These are phyloP conservation scores for Leptinotarsa rubiginosa DNA, from an alignment of 2,888 invertebrate genomes.

Conservation along the genomic window DNA sequence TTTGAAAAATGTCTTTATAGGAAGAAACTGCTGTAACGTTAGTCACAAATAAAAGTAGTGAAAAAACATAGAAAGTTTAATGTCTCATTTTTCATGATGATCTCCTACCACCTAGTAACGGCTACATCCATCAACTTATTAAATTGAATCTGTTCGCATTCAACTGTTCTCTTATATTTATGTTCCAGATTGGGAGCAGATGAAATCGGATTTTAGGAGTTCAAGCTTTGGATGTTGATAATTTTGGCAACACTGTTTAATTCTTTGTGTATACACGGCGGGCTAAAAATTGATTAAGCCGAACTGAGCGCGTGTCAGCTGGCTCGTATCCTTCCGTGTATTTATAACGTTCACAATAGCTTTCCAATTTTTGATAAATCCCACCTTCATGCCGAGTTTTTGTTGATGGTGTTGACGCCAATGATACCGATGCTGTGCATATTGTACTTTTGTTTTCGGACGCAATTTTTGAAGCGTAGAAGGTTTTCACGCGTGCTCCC, in stretches of 20 bases:
- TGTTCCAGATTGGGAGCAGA: too few relatives aligned
- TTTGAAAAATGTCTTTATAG: too few relatives aligned
- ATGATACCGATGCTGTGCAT: background rate
- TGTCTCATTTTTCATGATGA: too few relatives aligned
- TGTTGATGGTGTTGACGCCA: background rate
- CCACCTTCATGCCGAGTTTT: background rate
- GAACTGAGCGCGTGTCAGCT: slow-evolving; percentile 39
- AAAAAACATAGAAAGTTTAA: too few relatives aligned
- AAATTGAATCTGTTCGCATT: too few relatives aligned
- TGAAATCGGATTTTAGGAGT: too few relatives aligned
- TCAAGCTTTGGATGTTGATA: too few relatives aligned
- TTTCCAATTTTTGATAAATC: slow-evolving; percentile 5
- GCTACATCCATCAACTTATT: too few relatives aligned
- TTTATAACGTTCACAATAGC: slow-evolving; percentile 21
- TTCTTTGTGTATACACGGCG: slow-evolving; percentile 38
- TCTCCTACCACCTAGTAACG: too few relatives aligned
- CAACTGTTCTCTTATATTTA: too few relatives aligned
- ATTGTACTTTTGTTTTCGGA: background rate
- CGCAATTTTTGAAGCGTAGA: background rate
- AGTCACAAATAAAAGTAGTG: too few relatives aligned
- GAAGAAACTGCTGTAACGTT: too few relatives aligned
- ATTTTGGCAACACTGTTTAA: slow-evolving; percentile 29
- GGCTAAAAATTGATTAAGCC: slow-evolving; percentile 39
- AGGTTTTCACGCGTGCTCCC: background rate
- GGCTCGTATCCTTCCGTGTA: slow-evolving; percentile 28